These are phyloP conservation scores for Semnornis frantzii DNA, from an alignment of 2,113 vertebrate species.

Conservation along the genomic window DNA sequence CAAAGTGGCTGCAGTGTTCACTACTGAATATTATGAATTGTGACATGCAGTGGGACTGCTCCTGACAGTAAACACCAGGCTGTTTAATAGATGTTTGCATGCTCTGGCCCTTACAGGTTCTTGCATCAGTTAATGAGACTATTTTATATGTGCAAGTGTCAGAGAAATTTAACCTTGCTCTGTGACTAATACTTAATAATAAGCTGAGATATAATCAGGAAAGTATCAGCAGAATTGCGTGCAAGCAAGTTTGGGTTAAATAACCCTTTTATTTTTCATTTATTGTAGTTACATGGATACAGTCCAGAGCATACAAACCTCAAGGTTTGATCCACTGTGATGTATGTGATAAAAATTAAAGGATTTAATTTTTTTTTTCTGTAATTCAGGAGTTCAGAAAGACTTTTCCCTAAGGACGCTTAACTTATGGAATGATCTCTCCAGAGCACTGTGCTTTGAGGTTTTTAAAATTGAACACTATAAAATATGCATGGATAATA, in stretches of 20 bases:
- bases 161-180: constrained; percentile 23
- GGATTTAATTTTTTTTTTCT: neutral
- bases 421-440: neutral
- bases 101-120: neutral
- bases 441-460: neutral
- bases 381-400: neutral
- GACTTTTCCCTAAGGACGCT: neutral
- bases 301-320: neutral
- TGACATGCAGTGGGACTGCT: neutral
- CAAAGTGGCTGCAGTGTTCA: neutral
- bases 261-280: constrained; percentile 40
- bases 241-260: neutral
- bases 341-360: constrained; percentile 5
- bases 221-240: neutral
- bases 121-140: constrained; percentile 4
- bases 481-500: neutral
- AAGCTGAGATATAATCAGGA: constrained; percentile 33
- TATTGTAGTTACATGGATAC: neutral
- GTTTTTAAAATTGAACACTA: neutral
- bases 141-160: constrained; percentile 40
- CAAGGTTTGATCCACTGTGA: neutral
- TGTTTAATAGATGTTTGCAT: neutral
- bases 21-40: neutral
- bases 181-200: constrained; percentile 35
- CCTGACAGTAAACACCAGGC: neutral